Evolutionary conservation across 2,113 vertebrate species (phyloP), one percentile per base, ranked within the genome.

Genomic region (Centrocercus urophasianus): DNA sequence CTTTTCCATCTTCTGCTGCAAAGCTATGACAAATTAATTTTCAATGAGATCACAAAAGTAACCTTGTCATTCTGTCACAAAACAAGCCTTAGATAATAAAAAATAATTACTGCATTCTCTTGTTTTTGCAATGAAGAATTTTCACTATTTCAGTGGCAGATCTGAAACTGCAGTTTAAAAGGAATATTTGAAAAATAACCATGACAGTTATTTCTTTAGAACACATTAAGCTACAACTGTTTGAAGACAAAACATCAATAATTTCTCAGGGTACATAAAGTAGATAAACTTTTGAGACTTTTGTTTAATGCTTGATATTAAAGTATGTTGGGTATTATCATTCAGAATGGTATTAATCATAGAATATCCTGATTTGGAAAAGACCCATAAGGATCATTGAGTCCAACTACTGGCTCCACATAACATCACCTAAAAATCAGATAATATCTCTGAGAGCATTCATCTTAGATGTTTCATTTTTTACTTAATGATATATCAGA

Each of bases 21-120:
- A 65, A 91, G 25, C 40, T 57, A 38, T 69, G 69, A 82, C 90
- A 92, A 96, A 91, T 88, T n/a, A 86, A 89, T n/a, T 94, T 95
- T 90, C 73, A 91, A 65, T 78, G 57, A 6, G 8, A 90, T 88
- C 66, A 91, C 56, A 90, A 83, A 90, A 84, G 34, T 13, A 93
- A 30, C 61, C 61, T 91, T 88, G 88, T 81, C 11, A 5, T 96
- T 93, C 91, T 75, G 77, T 95, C 65, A 95, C 8, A 88, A 94
- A 95, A 59, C n/a, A 74, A 88, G 69, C 66, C 34, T 83, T 73
- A 64, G 84, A 89, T 89, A 73, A 83, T 21, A 86, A 83, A 93
- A 93, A 88, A 80, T 48, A 81, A 81, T 95, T 90, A 86, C 57
- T 81, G 86, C 12, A 4, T 14, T 34, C 17, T 76, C 25, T 87